Base-by-base conservation (phyloP, 2,888 invertebrate species). In the Andrena hattorfiana region DNA sequence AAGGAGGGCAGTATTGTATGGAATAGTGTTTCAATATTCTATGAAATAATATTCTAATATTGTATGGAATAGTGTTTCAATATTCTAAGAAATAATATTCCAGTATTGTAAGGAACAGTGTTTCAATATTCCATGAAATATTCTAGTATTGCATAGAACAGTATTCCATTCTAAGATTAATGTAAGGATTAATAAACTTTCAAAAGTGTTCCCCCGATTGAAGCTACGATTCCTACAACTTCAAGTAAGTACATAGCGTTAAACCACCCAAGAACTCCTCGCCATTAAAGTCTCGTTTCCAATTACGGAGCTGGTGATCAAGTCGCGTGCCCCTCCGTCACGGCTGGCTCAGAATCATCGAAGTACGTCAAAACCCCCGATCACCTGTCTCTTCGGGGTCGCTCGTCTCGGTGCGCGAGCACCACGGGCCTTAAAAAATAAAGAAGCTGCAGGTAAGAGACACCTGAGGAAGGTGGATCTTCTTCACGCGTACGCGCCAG, bases 381-480 rank as follows among this genome's bases (percentile, higher is more conserved):
- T 82, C 81, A 81, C 79, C 81, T 74, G 81, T 81, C 80, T 49
- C 49, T 28, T 74, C 60, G 23, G 59, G 42, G 76, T 74, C 28
- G 67, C 13, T 69, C 76, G 80, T 81, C 68, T 72, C 75, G 67
- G 70, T 82, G 67, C 56, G 30, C 70, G 67, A 67, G 67, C 67
- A 70, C 54, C 60, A n/a, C 23, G 10, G 28, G 2, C 28, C 49
- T 51, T 26, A 51, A 67, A 64, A 68, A 64, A 66, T 66, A 32
- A 70, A 74, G 69, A 54, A 48, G 56, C 77, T 62, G 51, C 73
- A 63, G 66, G 73, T 67, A 70, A 74, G 56, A 67, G 62, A 30
- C 73, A 83, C 77, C 83, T 83, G 82, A 81, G 71, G 48, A 20
- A 80, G 75, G 64, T 59, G 80, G 75, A 80, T 80, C 80, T 20